A percentile compares a stretch with the other conserved stretches of the same genome.
Conservation (phyloP, 2,888 invertebrate genomes). For the Dione vanillae region DNA sequence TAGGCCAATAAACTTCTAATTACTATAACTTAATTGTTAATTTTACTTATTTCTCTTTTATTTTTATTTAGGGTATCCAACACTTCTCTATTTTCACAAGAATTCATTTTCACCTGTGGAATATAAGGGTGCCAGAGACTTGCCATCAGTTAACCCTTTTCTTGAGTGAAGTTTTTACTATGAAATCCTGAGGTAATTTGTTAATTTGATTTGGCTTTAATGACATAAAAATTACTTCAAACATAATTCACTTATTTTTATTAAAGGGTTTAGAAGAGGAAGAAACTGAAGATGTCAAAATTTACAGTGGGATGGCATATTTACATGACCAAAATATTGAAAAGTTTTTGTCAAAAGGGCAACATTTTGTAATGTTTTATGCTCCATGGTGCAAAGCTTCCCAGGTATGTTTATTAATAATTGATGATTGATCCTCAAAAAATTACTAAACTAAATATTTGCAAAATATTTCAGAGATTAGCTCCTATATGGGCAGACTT, state of each 20-base stretch:
- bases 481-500: slow-evolving; percentile 94
- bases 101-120: slow-evolving; percentile 88
- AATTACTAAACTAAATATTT: neutral
- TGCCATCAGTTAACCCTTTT: slow-evolving; percentile 90
- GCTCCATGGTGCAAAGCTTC: slow-evolving; percentile 97
- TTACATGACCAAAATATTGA: slow-evolving; percentile 91
- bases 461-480: slow-evolving; percentile 75
- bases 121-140: slow-evolving; percentile 91
- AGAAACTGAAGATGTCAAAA: slow-evolving; percentile 77
- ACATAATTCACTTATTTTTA: slow-evolving; percentile 39
- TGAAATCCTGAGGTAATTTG: slow-evolving; percentile 54
- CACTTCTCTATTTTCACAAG: slow-evolving; percentile 89
- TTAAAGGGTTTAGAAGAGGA: slow-evolving; percentile 53
- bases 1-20: neutral
- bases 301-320: slow-evolving; percentile 87
- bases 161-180: slow-evolving; percentile 86
- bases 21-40: neutral
- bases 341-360: slow-evolving; percentile 88
- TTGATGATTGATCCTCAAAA: too few species aligned
- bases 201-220: neutral
- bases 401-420: slow-evolving; percentile 79
- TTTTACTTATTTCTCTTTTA: neutral
- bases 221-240: neutral
- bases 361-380: slow-evolving; percentile 95
- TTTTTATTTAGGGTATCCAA: slow-evolving; percentile 83